These are phyloP conservation scores for Sorex araneus DNA, from an alignment of 2,113 vertebrate genomes.

Conservation along the genomic window DNA sequence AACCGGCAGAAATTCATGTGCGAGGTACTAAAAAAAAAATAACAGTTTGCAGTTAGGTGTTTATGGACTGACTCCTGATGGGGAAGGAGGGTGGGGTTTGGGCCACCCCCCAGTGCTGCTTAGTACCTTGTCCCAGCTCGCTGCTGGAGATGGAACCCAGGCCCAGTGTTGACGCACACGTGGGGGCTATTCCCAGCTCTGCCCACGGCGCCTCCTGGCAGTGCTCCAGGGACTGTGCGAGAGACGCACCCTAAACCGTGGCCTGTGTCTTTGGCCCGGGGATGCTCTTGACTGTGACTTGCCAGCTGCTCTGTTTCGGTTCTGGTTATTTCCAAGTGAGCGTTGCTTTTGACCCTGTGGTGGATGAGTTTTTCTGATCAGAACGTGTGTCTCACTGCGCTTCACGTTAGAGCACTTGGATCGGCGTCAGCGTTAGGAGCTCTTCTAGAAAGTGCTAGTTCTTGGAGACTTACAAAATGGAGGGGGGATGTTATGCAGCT, in stretches of 20 bases:
- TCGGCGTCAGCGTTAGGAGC: background rate
- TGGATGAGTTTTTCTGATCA: background rate
- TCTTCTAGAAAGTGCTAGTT: background rate
- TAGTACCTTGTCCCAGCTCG: too few relatives aligned
- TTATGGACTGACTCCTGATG: background rate
- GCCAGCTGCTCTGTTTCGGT: background rate
- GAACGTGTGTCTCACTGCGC: background rate
- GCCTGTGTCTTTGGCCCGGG: too few relatives aligned
- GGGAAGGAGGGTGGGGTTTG: background rate
- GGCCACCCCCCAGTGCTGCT: too few relatives aligned
- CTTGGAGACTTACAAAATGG: background rate
- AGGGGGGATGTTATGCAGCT: background rate
- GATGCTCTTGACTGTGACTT: conserved; percentile 28
- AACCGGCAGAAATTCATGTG: conserved; percentile 96
- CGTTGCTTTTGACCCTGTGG: background rate
- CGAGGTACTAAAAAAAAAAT: conserved; percentile 89
- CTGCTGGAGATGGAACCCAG: too few relatives aligned
- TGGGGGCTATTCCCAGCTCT: too few relatives aligned
- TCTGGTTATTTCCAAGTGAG: conserved; percentile 14
- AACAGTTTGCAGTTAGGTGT: background rate
- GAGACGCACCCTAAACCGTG: too few relatives aligned
- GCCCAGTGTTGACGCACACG: too few relatives aligned
- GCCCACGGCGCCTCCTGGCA: too few relatives aligned
- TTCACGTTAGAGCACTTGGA: background rate
- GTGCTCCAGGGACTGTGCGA: too few relatives aligned